Evolutionary conservation across 2,113 vertebrate species (phyloP), one percentile per base, ranked within the genome.

Genomic region (Cheilinus undulatus): DNA sequence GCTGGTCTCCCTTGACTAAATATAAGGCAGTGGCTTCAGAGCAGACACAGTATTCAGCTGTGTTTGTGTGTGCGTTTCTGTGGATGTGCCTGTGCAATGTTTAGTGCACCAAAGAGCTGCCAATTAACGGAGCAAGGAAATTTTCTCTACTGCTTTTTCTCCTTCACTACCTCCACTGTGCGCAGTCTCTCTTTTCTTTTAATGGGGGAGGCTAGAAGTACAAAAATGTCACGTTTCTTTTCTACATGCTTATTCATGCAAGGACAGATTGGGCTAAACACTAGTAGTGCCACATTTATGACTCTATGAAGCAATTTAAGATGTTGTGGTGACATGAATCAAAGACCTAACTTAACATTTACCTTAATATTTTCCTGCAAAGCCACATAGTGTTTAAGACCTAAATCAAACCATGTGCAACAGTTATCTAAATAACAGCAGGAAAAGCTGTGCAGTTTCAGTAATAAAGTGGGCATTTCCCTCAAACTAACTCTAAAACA

Each of bases 1-100:
- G 63, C 78, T 85, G 78, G 74, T 83, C 87, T 89, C 79, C 75
- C 78, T 73, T 74, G 66, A 73, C 86, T 83, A 82, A 89, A 85
- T 74, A 73, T 78, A 76, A 80, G 71, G 83, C 76, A 75, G 52
- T 78, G 78, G 62, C 68, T 79, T 81, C 58, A 82, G 63, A 85
- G 67, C 17, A 75, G 69, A 67, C 75, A 24, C 72, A 66, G 43
- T 60, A 52, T 67, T 79, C 62, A 50, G 72, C 50, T 24, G 30
- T 26, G 30, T 49, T 24, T 64, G 53, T 15, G 54, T 17, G 42
- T 54, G 67, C 11, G 34, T 24, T 2, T 14, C 45, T 20, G 46
- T 26, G 13, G 9, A 40, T 9, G 43, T 1, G 27, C 13, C 4
- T 6, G 36, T 12, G 17, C 15, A 26, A 30, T 83, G 69, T 81